Evolutionary conservation across 2,888 invertebrate genomes (phyloP), one percentile per base, ranked within the genome.

Genomic region (Nomada goodeniana): DNA sequence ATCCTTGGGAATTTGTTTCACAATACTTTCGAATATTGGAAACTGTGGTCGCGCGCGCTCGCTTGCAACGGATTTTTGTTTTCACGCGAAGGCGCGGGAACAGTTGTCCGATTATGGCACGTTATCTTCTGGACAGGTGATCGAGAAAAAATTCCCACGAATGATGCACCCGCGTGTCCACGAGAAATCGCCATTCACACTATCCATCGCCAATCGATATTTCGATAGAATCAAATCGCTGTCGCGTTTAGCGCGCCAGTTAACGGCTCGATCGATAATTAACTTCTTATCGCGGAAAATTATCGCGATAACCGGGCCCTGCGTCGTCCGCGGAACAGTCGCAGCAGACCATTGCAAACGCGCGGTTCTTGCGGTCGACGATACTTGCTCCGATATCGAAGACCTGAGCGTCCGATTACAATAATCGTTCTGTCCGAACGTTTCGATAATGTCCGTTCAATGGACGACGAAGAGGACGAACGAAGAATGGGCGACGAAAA

Each of bases 261-360:
- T 73, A 72, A 55, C 73, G 44, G 50, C 10, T 36, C 42, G 82
- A 77, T 77, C 82, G 82, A 81, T 82, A 83, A 83, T 83, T 74
- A 81, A 61, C 55, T 55, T 44, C 65, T 81, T 83, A 83, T 83
- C 82, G 77, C 60, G 65, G 67, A 61, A 65, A 83, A 77, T 83
- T 77, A 72, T 76, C 76, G 73, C 10, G 60, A 69, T 80, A 76
- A 82, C 65, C 59, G 59, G 47, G 10, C 13, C 20, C 42, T 18
- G n/a, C 20, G 55, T 13, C 52, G 64, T 55, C 53, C 29, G 7
- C 23, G 3, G 23, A 2, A 2, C 65, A 83, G 77, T 73, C 63
- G 52, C 60, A 26, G 63, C 23, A 20, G 18, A 29, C 53, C 7
- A 15, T 57, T 44, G 29, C 15, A 20, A 71, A 63, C 70, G 72